phyloP scores from a whole-genome alignment of 2,888 invertebrate species.

The Himalopsyche tibetana region DNA sequence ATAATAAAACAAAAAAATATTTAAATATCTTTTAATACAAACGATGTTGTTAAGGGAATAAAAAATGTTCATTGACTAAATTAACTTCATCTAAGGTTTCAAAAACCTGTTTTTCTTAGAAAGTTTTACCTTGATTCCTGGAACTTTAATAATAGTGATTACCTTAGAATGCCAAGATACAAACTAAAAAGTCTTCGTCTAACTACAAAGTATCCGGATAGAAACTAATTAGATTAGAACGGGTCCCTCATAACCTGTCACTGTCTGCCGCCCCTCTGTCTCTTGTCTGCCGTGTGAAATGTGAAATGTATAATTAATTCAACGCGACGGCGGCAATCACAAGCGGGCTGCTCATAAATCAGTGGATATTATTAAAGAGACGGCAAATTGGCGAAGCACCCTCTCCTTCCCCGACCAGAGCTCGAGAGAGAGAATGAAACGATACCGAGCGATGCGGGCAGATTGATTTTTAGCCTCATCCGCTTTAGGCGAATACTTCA shows the following conservation, averaged over 20 bases:
- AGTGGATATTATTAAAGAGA: conserved; percentile 25
- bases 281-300: conserved; percentile 26
- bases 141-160: too few species aligned
- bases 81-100: too few species aligned
- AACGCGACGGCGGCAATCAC: not conserved
- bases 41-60: too few species aligned
- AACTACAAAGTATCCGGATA: not conserved
- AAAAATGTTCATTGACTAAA: too few species aligned
- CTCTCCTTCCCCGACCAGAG: not conserved
- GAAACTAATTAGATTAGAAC: conserved; percentile 24
- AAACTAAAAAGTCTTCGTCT: too few species aligned
- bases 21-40: too few species aligned
- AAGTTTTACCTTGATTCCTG: too few species aligned
- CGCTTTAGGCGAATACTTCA: too few species aligned
- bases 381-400: not conserved
- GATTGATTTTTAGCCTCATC: not conserved
- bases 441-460: not conserved
- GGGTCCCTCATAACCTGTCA: conserved; percentile 6
- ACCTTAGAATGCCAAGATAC: too few species aligned
- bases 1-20: too few species aligned
- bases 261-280: not conserved
- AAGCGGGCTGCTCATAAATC: conserved; percentile 12
- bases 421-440: not conserved
- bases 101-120: too few species aligned
- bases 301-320: conserved; percentile 30